These are phyloP conservation scores for Agonopterix heracliana DNA, from an alignment of 2,888 invertebrate genomes.

Conservation along the genomic window DNA sequence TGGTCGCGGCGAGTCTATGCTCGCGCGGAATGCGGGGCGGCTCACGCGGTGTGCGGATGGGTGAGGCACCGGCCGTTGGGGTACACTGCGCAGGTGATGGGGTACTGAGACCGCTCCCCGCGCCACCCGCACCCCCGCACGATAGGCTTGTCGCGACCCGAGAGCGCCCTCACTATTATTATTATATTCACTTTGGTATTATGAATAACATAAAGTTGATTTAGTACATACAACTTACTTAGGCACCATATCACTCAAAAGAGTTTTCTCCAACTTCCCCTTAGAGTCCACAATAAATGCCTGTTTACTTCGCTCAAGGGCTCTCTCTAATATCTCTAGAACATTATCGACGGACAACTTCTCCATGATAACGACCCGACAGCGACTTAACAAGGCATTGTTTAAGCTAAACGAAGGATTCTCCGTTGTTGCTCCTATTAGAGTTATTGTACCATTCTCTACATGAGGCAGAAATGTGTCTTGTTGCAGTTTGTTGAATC, in stretches of 20 bases:
- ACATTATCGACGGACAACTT: conserved; percentile 80
- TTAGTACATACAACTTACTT: conserved; percentile 24
- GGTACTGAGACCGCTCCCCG: too few species aligned
- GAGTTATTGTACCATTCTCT: conserved; percentile 85
- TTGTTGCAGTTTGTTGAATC: conserved; percentile 90
- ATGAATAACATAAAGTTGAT: neutral
- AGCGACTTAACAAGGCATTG: conserved; percentile 85
- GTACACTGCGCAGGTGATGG: too few species aligned
- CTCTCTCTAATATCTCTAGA: conserved; percentile 76
- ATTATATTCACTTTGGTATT: conserved; percentile 12
- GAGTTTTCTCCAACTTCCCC: conserved; percentile 19
- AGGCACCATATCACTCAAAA: conserved; percentile 22
- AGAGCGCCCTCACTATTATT: too few species aligned
- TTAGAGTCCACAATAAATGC: conserved; percentile 37
- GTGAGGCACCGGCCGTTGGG: too few species aligned
- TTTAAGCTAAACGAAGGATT: conserved; percentile 92
- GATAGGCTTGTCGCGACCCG: too few species aligned
- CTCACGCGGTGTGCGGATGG: too few species aligned
- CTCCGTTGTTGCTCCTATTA: conserved; percentile 91
- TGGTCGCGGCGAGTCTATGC: too few species aligned
- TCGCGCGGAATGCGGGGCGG: too few species aligned
- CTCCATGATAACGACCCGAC: conserved; percentile 84
- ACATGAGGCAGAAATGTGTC: conserved; percentile 88
- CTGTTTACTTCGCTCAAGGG: conserved; percentile 52
- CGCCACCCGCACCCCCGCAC: too few species aligned